Evolutionary conservation across 1,140 invertebrate genomes (phyloP).

Genomic region (Pseudachorutes palmiensis): DNA sequence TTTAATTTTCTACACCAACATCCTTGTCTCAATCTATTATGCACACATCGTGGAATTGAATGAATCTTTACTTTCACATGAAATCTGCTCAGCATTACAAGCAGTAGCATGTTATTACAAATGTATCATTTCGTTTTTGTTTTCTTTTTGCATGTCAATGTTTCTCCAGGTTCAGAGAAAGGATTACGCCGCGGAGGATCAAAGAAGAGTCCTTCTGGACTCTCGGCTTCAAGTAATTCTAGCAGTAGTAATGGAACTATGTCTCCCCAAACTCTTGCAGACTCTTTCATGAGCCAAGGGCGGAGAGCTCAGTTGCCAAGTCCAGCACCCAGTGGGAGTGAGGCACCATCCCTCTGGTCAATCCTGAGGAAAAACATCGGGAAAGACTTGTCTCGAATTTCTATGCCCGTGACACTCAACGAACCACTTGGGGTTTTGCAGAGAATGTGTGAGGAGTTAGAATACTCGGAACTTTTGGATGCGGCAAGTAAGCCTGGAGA

Average conservation of each 20-base stretch:
- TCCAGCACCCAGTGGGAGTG: conserved; percentile 60
- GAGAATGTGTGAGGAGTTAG: conserved; percentile 73
- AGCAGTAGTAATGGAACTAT: conserved; percentile 37
- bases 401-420: conserved; percentile 72
- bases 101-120: too few relatives aligned
- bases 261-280: conserved; percentile 29
- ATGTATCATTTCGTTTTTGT: background rate
- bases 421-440: conserved; percentile 77
- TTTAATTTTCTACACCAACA: too few relatives aligned
- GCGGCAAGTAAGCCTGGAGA: conserved; percentile 28
- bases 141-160: conserved; percentile 16
- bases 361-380: conserved; percentile 75
- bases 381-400: conserved; percentile 74
- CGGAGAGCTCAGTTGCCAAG: conserved; percentile 61
- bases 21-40: too few relatives aligned
- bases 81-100: too few relatives aligned
- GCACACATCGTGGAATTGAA: too few relatives aligned
- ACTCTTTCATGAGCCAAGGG: conserved; percentile 49
- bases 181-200: too few relatives aligned
- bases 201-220: background rate
- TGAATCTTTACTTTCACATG: too few relatives aligned
- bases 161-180: too few relatives aligned
- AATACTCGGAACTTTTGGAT: conserved; percentile 71
- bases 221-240: conserved; percentile 7
- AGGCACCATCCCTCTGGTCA: conserved; percentile 69